Evolutionary conservation across 2,113 vertebrate genomes (phyloP).

Genomic region (Leptodactylus fuscus): DNA sequence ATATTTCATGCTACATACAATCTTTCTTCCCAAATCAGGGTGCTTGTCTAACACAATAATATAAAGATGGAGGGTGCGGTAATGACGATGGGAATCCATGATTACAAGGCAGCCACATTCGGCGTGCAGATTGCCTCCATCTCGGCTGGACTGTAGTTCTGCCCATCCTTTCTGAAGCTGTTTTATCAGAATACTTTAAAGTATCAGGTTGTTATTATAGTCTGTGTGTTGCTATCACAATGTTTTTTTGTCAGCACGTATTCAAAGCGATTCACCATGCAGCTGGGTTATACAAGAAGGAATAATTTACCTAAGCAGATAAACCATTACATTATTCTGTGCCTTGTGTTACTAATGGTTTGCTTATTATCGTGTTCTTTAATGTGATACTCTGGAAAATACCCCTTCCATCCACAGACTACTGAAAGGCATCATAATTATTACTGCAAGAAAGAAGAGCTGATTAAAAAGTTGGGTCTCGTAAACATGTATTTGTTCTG

Average conservation of each 20-base stretch:
- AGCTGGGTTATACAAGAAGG: conserved; percentile 5
- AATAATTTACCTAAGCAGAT: conserved; percentile 31
- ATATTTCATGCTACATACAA: no score
- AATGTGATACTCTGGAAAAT: conserved; percentile 20
- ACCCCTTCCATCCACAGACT: background rate
- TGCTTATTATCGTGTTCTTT: background rate
- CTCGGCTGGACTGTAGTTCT: background rate
- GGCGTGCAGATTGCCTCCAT: background rate
- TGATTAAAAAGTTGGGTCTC: background rate
- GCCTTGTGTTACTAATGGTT: background rate
- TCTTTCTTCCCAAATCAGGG: no score
- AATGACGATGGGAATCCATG: no score
- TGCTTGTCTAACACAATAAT: no score
- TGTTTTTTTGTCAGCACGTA: background rate
- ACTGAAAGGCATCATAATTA: background rate
- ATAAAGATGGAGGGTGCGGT: background rate
- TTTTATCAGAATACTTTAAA: conserved; percentile 4
- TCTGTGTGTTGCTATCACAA: background rate
- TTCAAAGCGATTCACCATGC: conserved; percentile 16
- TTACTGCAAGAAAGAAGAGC: background rate
- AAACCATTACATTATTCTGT: background rate
- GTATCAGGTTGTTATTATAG: conserved; percentile 20
- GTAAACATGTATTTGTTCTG: conserved; percentile 18
- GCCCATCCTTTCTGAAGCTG: background rate
- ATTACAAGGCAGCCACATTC: background rate